Conservation (phyloP, 2,113 vertebrate genomes). For the Tetrao urogallus region DNA sequence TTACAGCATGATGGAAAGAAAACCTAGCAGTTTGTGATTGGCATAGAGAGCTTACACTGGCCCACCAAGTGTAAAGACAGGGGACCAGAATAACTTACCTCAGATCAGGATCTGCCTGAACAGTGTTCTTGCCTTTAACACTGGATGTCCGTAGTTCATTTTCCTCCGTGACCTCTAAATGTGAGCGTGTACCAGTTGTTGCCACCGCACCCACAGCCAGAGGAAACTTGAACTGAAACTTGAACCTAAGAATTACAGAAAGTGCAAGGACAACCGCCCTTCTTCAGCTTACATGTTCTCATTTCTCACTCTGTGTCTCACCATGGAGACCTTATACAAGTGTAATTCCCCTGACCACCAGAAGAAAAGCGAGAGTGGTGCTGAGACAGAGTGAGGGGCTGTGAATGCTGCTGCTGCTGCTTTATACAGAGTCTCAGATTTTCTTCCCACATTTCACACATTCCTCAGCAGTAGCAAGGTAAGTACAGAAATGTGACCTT, state of each 20-base stretch:
- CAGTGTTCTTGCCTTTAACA: not conserved
- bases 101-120: not conserved
- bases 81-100: not conserved
- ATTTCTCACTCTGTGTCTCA: not conserved
- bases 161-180: not conserved
- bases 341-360: not conserved
- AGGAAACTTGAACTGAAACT: not conserved
- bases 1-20: not conserved
- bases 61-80: accelerated
- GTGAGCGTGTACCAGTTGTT: not conserved
- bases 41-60: not conserved
- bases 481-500: not conserved
- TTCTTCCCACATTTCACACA: not conserved
- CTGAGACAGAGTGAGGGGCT: not conserved
- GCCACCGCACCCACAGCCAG: not conserved
- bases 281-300: not conserved
- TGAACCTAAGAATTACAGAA: not conserved
- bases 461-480: not conserved
- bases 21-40: not conserved
- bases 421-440: not conserved
- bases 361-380: not conserved
- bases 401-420: accelerated
- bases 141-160: not conserved
- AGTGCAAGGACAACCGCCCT: not conserved
- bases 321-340: not conserved